Base-by-base conservation (phyloP, 2,113 vertebrate species). In the Vidua macroura region DNA sequence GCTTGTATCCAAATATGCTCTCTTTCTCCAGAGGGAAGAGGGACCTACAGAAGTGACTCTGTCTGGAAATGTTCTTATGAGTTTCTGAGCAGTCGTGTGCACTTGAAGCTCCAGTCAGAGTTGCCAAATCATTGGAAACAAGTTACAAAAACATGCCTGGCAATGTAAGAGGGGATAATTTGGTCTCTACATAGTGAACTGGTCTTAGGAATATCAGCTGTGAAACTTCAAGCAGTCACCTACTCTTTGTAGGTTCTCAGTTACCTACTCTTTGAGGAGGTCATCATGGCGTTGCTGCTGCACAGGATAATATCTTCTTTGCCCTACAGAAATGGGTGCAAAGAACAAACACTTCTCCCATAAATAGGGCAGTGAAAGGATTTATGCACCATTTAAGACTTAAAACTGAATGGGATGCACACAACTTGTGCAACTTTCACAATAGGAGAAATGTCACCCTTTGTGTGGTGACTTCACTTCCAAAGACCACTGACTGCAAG, bases 11-110 rank as follows among this genome's bases (percentile, higher is more conserved):
- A 93, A 92, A 41, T 39, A 55, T 25, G 44, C 64, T 90, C 66
- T 88, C 74, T 86, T 78, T 81, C 72, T 92, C 68, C 80, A 52
- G 90, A 78, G 82, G 63, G 64, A 87, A 75, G 4, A 20, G 72
- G 82, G 87, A 95, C 82, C 82, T 86, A 69, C 52, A 75, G 82
- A 94, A 86, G 72, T 23, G 68, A 67, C 79, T 91, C 89, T 83
- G 90, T 72, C 93, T 94, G 79, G 88, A 86, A 89, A 90, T 21
- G 17, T 28, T 78, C 78, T 33, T 31, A 56, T 0, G 9, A 82
- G 75, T 73, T 94, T 93, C 78, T 85, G 84, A 80, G 67, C 76
- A 55, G 55, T n/a, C 1, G 5, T 59, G 43, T 43, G 59, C 53
- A 48, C 39, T 62, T 24, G 51, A 66, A 87, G 59, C 67, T 83